Evolutionary conservation across 1,140 invertebrate species (phyloP), one percentile per base, ranked within the genome.

Genomic region (Melitaea cinxia): DNA sequence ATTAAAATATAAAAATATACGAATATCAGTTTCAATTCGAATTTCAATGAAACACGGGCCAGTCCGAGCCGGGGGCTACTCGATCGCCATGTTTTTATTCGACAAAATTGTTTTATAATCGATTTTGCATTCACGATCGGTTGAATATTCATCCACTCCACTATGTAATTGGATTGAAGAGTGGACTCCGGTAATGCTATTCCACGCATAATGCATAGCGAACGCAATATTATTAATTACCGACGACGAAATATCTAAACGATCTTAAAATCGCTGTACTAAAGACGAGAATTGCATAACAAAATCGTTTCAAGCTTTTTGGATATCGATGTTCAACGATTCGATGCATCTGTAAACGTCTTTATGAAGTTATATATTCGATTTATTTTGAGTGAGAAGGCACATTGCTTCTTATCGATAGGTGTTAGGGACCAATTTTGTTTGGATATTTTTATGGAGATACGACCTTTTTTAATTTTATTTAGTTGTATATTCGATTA

Each of bases 81-180:
- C 9, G 24, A 19, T 26, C n/a, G 15, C 14, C 55, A 56, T 65
- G 59, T 68, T 68, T 63, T 68, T 57, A 68, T 63, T 37, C 35
- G 37, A 61, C 65, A 62, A 76, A 70, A 77, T 70, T 66, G 68
- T 72, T 73, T 77, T 60, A 73, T 69, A 77, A 77, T 77, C 76
- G 76, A 80, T 75, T 82, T 78, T 60, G 67, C 65, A 69, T 75
- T 75, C 72, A 63, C 72, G 72, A 76, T 71, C 68, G 59, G 64
- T 67, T 81, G 73, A 83, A 82, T 83, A 81, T 81, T 82, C 77
- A 82, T 80, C 70, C 65, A 73, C 71, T 75, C 71, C 61, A 67
- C 52, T 54, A 65, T 70, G 70, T 78, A 83, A 84, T 82, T 79
- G 73, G 78, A 78, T 77, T 82, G 75, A 82, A 72, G 68, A 77